Conservation (phyloP, 2,113 vertebrate species). For the Oncorhynchus keta region DNA sequence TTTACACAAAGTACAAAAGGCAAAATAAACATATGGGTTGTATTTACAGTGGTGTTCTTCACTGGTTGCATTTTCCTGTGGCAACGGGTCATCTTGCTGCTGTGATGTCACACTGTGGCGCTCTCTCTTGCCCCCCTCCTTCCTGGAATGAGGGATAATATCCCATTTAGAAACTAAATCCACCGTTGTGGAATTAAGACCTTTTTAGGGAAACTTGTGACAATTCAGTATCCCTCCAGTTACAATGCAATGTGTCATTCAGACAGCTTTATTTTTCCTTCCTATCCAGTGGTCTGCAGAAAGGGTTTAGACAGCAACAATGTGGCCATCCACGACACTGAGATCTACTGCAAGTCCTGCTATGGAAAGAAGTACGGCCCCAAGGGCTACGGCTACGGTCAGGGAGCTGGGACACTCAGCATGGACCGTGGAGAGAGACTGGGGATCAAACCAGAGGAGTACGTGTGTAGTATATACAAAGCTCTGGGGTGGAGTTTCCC, state of each 20-base stretch:
- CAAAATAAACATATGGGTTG: too few relatives aligned
- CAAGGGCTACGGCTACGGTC: slow-evolving; percentile 91
- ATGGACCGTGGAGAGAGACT: slow-evolving; percentile 92
- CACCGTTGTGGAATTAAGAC: neutral
- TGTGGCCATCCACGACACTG: slow-evolving; percentile 85
- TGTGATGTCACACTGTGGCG: too few relatives aligned
- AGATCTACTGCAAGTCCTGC: slow-evolving; percentile 94
- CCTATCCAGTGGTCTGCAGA: slow-evolving; percentile 85
- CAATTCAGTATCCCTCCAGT: neutral
- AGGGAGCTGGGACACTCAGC: slow-evolving; percentile 88
- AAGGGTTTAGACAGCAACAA: slow-evolving; percentile 93
- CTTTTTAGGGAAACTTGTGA: neutral
- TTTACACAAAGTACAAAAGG: too few relatives aligned
- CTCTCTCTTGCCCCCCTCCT: neutral
- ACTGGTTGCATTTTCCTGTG: too few relatives aligned
- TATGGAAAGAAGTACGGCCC: slow-evolving; percentile 94
- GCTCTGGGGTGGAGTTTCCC: neutral
- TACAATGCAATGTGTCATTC: neutral
- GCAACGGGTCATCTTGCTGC: too few relatives aligned
- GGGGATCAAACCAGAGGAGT: slow-evolving; percentile 92
- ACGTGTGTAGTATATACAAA: slow-evolving; percentile 44
- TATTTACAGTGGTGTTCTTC: too few relatives aligned
- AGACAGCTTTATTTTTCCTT: neutral
- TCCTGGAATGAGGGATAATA: slow-evolving; percentile 1
- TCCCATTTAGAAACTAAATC: neutral